Conservation (phyloP, 2,888 invertebrate genomes). For the Latrodectus elegans region DNA sequence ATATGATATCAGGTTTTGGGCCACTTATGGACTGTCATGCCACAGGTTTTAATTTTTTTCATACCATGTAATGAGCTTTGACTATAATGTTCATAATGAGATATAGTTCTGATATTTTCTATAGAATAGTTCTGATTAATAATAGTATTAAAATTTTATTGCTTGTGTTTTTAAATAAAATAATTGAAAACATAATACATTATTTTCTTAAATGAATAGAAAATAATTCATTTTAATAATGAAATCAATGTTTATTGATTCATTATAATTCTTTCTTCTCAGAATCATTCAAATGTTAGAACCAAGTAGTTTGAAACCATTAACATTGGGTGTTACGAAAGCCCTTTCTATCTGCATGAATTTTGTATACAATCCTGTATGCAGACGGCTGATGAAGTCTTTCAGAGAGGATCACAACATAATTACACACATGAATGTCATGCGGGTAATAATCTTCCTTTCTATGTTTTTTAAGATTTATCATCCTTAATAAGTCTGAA, state of each 20-base stretch:
- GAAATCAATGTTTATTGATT: neutral
- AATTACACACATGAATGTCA: slow-evolving; percentile 42
- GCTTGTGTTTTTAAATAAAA: too few species aligned
- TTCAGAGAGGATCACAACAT: slow-evolving; percentile 45
- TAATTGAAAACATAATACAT: too few species aligned
- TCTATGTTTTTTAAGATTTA: neutral
- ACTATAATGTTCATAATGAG: too few species aligned
- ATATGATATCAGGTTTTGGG: too few species aligned
- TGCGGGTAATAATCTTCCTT: slow-evolving; percentile 38
- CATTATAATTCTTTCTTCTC: slow-evolving; percentile 12
- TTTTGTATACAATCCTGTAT: slow-evolving; percentile 46
- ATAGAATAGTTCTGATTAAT: too few species aligned
- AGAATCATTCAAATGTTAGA: slow-evolving; percentile 29
- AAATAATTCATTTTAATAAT: too few species aligned
- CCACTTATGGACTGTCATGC: too few species aligned
- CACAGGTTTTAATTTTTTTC: too few species aligned
- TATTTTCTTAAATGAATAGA: too few species aligned
- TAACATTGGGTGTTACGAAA: slow-evolving; percentile 20
- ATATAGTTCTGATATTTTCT: too few species aligned
- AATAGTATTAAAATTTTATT: too few species aligned
- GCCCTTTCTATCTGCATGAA: slow-evolving; percentile 43
- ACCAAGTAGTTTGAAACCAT: slow-evolving; percentile 27
- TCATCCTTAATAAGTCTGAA: neutral
- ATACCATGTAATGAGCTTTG: too few species aligned
- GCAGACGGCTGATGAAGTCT: slow-evolving; percentile 26